Evolutionary conservation across 2,888 invertebrate genomes (phyloP).

Genomic region (Pyrocoelia pectoralis): DNA sequence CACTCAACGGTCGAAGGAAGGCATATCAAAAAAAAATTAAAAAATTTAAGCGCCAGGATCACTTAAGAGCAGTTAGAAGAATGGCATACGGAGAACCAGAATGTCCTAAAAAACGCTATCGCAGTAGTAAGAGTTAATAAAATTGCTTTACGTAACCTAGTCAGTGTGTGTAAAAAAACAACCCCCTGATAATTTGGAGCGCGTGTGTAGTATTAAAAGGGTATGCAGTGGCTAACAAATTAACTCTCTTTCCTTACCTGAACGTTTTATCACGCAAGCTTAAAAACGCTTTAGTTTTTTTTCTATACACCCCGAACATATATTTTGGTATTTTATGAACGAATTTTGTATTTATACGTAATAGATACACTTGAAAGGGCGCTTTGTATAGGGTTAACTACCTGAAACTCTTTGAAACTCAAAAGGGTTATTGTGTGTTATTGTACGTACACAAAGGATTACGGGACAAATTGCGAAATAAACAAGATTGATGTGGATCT

Average conservation of each 20-base stretch:
- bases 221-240: constrained; percentile 28
- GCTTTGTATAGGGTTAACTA: constrained; percentile 38
- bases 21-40: too few relatives aligned
- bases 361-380: constrained; percentile 27
- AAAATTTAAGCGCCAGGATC: too few relatives aligned
- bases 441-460: constrained; percentile 33
- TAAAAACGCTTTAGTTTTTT: constrained; percentile 20
- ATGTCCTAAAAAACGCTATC: neutral
- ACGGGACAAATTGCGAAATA: constrained; percentile 32
- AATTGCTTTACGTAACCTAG: neutral
- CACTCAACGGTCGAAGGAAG: too few relatives aligned
- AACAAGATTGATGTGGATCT: constrained; percentile 31
- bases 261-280: constrained; percentile 14
- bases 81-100: neutral
- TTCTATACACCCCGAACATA: neutral
- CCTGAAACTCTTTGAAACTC: constrained; percentile 34
- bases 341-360: constrained; percentile 32
- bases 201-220: constrained; percentile 33
- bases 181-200: constrained; percentile 24
- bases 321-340: constrained; percentile 21
- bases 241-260: constrained; percentile 25
- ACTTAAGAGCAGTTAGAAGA: too few relatives aligned
- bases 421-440: constrained; percentile 35
- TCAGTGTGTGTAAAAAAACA: constrained; percentile 25
- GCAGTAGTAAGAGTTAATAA: neutral